Evolutionary conservation across 2,113 vertebrate species (phyloP).

Genomic region (Scomber japonicus): DNA sequence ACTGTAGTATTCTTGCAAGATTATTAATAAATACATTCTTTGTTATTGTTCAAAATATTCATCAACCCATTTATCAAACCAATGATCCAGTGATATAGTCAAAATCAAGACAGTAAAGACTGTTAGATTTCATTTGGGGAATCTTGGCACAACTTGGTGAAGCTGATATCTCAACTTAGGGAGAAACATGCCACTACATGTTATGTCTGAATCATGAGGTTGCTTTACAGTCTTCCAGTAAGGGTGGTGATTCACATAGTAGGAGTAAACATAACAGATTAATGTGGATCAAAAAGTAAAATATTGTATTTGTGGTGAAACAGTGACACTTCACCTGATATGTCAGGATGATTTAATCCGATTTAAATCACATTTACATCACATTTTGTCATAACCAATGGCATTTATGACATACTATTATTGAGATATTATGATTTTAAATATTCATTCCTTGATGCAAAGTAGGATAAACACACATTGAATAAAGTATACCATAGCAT

Average conservation of each 20-base stretch:
- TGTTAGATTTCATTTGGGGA: neutral
- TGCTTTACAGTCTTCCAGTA: slow-evolving; percentile 14
- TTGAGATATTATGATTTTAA: too few relatives aligned
- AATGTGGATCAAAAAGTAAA: slow-evolving; percentile 13
- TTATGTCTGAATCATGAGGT: slow-evolving; percentile 16
- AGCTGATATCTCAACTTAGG: neutral
- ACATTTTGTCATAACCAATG: too few relatives aligned
- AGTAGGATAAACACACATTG: neutral
- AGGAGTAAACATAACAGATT: slow-evolving; percentile 20
- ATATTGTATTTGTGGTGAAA: slow-evolving; percentile 32
- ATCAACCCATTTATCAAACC: slow-evolving; percentile 39
- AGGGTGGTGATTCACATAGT: slow-evolving; percentile 16
- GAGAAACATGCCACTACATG: slow-evolving; percentile 21
- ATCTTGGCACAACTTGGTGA: neutral
- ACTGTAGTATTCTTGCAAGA: slow-evolving; percentile 40
- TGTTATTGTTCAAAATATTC: slow-evolving; percentile 37
- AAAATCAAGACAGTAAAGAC: slow-evolving; percentile 1
- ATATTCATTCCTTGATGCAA: neutral
- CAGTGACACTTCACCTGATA: too few relatives aligned
- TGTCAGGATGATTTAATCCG: neutral
- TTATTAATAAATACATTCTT: neutral
- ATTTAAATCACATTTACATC: neutral
- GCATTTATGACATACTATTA: too few relatives aligned
- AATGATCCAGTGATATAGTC: slow-evolving; percentile 11
- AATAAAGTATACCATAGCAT: neutral